Base-by-base conservation (phyloP, 2,888 invertebrate species). In the Diachrysia chrysitis region DNA sequence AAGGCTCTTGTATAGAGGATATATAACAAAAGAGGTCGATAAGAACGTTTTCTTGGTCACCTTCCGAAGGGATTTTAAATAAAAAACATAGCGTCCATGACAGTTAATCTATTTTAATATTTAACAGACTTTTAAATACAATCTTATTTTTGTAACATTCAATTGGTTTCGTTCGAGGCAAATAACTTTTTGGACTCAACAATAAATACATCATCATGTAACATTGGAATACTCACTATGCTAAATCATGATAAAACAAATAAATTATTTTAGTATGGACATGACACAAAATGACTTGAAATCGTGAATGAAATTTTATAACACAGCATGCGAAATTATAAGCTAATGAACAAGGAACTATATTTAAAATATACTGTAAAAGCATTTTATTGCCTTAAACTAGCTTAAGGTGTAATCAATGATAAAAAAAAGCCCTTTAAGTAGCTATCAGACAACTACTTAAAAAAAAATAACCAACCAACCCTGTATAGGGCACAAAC, bases 101-200 rank as follows among this genome's bases (percentile, higher is more conserved):
- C 86, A 88, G 76, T 79, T 81, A 71, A 85, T 92, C 90, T 93
- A 92, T 91, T 91, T 90, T 87, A 90, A 87, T 91, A 89, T 83
- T 85, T 93, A 95, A 95, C 94, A 95, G 93, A 95, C 93, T 94
- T 91, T 90, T 91, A 92, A 93, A 94, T 93, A 95, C 93, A 90
- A 90, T 92, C 87, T 91, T 92, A 89, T 85, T 86, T 86, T 83
- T 84, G 87, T 90, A 93, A 92, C 93, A 93, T 92, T 90, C 83
- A 90, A 90, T 87, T 89, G 89, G 89, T 90, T 88, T 90, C 83
- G 81, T 85, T 86, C 83, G 81, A 87, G 90, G 88, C 87, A 89
- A 90, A 89, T 86, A 90, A 90, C 89, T 89, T 87, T 78, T 87
- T 79, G 86, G 85, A 88, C 88, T 91, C 83, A 94, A 91, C 91